These are phyloP conservation scores for Brachionus rubens DNA, from an alignment of 1,140 invertebrate species.

Conservation along the genomic window DNA sequence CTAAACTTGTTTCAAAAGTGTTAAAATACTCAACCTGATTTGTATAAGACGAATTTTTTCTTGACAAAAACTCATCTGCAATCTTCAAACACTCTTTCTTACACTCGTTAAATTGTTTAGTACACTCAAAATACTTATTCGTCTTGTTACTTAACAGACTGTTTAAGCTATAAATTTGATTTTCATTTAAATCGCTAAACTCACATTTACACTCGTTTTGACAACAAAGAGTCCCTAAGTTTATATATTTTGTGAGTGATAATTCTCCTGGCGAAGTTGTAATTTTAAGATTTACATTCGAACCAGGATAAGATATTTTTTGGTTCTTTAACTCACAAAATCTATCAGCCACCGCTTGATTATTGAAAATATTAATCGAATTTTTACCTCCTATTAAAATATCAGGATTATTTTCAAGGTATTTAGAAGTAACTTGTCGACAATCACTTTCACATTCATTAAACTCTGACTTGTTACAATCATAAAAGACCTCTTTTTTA, in stretches of 20 bases:
- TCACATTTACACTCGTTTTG: not conserved
- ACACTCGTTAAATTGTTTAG: not conserved
- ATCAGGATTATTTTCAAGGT: not conserved
- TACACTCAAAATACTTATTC: not conserved
- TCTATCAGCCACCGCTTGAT: not conserved
- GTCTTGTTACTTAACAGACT: not conserved
- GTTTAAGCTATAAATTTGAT: not conserved
- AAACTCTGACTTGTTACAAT: constrained; percentile 1
- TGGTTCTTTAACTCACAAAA: not conserved
- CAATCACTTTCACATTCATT: constrained; percentile 8
- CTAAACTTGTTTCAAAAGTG: not conserved
- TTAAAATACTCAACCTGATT: not conserved
- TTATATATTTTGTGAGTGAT: not conserved
- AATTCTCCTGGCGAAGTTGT: not conserved
- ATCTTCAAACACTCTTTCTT: not conserved
- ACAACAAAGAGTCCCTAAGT: constrained; percentile 1
- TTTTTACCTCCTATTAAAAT: not conserved
- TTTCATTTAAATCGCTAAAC: not conserved
- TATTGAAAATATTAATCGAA: not conserved
- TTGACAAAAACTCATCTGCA: not conserved
- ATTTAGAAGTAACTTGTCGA: not conserved
- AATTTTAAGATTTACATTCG: not conserved
- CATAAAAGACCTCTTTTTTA: constrained; percentile 2
- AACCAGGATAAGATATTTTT: not conserved
- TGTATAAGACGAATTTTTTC: not conserved